Evolutionary conservation across 2,113 vertebrate genomes (phyloP), one percentile per base, ranked within the genome.

Genomic region (Carassius carassius): DNA sequence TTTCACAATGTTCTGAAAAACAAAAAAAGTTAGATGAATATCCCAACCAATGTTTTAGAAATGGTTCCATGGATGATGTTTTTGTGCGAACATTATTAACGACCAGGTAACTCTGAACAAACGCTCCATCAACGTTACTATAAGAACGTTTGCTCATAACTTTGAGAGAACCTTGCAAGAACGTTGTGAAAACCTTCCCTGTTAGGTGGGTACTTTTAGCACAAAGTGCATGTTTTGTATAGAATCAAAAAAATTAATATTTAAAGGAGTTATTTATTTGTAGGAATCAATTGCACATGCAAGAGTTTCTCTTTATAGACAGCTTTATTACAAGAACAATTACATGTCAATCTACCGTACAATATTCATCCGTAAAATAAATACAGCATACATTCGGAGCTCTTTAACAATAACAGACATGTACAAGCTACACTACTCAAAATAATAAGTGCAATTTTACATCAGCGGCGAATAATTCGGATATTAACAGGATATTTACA

Each of bases 321-420:
- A 79, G 4, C n/a, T 88, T 88, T 82, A 78, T 87, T 84, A 82
- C n/a, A 63, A 83, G 17, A 37, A 70, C 21, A 85, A 78, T 73
- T 72, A 84, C 47, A 67, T 72, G 51, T 21, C 49, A 63, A 54
- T 76, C 37, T 58, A 88, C 35, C 84, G 54, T 10, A 87, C 41
- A 67, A 84, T 44, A 62, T 37, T 84, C 16, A 25, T 90, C 19
- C 84, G 9, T 29, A 72, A 95, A 95, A 95, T 94, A 94, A 92
- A 51, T 82, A 78, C 25, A 76, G 58, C 51, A 67, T 47, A 84
- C 70, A 65, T 65, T 49, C 16, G 21, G 37, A 81, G n/a, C n/a
- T 67, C 62, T 51, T 63, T 49, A 51, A 51, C 62, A 65, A 49
- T 21, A 51, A 65, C 23, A 25, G 37, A 80, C 41, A 16, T 47